These are phyloP conservation scores for Drosophila burlai DNA, from an alignment of 1,140 invertebrate species.

Conservation along the genomic window DNA sequence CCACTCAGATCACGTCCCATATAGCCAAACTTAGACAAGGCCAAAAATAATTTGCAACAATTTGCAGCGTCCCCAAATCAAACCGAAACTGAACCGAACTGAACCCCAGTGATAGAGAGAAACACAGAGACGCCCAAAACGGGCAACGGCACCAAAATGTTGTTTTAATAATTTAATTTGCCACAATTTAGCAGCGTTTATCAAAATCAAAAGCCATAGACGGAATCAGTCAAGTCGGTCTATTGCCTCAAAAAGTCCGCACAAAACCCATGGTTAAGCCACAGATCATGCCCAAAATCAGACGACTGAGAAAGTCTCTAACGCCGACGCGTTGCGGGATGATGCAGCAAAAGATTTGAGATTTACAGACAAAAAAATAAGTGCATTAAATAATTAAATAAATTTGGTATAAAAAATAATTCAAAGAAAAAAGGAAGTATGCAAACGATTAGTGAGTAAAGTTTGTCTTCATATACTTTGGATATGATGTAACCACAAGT, in stretches of 20 bases:
- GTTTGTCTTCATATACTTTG: no score
- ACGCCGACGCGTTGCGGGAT: constrained; percentile 56
- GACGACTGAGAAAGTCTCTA: constrained; percentile 43
- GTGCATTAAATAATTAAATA: no score
- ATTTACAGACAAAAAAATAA: constrained; percentile 9
- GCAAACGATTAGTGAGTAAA: no score
- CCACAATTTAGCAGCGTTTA: constrained; percentile 84
- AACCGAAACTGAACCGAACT: constrained; percentile 20
- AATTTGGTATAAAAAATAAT: no score
- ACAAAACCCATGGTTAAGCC: constrained; percentile 26
- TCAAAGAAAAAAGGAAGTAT: no score
- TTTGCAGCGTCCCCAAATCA: constrained; percentile 66
- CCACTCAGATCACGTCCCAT: constrained; percentile 41
- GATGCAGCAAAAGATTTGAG: constrained; percentile 60
- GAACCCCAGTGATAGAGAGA: constrained; percentile 4
- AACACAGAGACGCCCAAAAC: constrained; percentile 28
- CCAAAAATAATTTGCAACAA: constrained; percentile 82
- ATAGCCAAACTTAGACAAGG: constrained; percentile 77
- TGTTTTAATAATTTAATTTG: constrained; percentile 84
- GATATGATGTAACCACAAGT: no score
- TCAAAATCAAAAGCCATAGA: constrained; percentile 76
- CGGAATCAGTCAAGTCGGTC: constrained; percentile 54
- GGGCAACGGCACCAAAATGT: constrained; percentile 70
- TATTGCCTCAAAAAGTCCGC: constrained; percentile 33
- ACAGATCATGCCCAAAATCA: constrained; percentile 25